phyloP scores from a whole-genome alignment of 2,113 vertebrate genomes.

The Callospermophilus lateralis region DNA sequence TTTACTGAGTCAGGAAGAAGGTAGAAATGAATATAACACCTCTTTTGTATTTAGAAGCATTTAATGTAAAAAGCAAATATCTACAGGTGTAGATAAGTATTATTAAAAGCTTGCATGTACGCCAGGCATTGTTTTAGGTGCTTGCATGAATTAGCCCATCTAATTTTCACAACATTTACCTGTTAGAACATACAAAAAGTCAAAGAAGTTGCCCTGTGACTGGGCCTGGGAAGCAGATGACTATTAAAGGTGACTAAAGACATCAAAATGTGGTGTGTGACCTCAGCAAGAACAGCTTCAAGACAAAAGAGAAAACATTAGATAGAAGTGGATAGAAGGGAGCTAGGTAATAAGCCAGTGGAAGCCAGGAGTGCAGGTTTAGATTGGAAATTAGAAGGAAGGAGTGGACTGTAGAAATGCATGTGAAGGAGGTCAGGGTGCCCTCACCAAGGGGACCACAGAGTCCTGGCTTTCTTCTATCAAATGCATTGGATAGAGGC shows the following conservation, averaged over 20 bases:
- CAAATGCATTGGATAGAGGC: neutral
- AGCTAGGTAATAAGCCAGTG: neutral
- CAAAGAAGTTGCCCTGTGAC: neutral
- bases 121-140: neutral
- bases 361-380: neutral
- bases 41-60: neutral
- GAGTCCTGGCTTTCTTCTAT: neutral
- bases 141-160: neutral
- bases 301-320: neutral
- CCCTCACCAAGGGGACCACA: fast-evolving
- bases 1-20: neutral
- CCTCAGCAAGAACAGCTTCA: neutral
- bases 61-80: neutral
- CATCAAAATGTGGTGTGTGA: neutral
- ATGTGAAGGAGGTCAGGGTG: neutral
- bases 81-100: neutral
- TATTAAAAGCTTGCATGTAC: neutral
- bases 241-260: neutral
- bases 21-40: neutral
- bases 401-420: neutral
- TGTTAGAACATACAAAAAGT: neutral
- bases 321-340: neutral
- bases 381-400: neutral
- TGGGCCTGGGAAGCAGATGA: neutral
- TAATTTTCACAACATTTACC: neutral